A percentile compares a stretch with the other conserved stretches of the same genome.
phyloP scores from a whole-genome alignment of 1,140 invertebrate genomes.

The Neocloeon triangulifer region DNA sequence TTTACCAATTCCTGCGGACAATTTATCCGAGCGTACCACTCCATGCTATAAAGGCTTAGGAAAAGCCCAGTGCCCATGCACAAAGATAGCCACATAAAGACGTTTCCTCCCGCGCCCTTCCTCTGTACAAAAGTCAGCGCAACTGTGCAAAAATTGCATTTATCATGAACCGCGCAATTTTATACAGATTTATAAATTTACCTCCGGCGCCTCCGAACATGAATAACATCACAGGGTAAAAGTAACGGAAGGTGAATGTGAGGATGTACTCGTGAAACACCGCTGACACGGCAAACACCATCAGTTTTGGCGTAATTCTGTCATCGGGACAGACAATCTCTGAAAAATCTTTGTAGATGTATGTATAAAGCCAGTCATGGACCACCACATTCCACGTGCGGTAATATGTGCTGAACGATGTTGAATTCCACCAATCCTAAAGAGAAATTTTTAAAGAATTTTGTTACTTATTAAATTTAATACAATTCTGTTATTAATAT shows the following conservation, averaged over 20 bases:
- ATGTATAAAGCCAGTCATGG: slow-evolving; percentile 82
- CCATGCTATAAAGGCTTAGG: slow-evolving; percentile 58
- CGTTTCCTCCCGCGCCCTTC: slow-evolving; percentile 35
- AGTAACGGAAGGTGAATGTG: slow-evolving; percentile 51
- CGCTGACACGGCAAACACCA: slow-evolving; percentile 40
- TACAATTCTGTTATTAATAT: too few relatives aligned
- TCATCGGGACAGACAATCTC: slow-evolving; percentile 22
- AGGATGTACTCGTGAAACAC: slow-evolving; percentile 72
- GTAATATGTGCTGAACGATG: slow-evolving; percentile 59
- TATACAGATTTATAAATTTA: slow-evolving; percentile 8
- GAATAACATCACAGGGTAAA: slow-evolving; percentile 64
- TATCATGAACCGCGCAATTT: not conserved
- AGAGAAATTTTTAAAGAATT: slow-evolving; percentile 1
- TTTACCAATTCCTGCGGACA: slow-evolving; percentile 26
- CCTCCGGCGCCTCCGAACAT: slow-evolving; percentile 36
- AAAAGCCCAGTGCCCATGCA: slow-evolving; percentile 51
- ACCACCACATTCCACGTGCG: slow-evolving; percentile 87
- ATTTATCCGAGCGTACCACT: slow-evolving; percentile 62
- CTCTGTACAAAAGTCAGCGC: slow-evolving; percentile 29
- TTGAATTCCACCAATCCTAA: slow-evolving; percentile 88
- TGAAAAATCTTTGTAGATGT: slow-evolving; percentile 72
- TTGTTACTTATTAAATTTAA: not conserved
- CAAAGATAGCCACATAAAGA: slow-evolving; percentile 61
- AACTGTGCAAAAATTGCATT: slow-evolving; percentile 14
- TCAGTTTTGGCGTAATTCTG: slow-evolving; percentile 24